Conservation (phyloP, 2,113 vertebrate genomes). For the Protobothrops mucrosquamatus region DNA sequence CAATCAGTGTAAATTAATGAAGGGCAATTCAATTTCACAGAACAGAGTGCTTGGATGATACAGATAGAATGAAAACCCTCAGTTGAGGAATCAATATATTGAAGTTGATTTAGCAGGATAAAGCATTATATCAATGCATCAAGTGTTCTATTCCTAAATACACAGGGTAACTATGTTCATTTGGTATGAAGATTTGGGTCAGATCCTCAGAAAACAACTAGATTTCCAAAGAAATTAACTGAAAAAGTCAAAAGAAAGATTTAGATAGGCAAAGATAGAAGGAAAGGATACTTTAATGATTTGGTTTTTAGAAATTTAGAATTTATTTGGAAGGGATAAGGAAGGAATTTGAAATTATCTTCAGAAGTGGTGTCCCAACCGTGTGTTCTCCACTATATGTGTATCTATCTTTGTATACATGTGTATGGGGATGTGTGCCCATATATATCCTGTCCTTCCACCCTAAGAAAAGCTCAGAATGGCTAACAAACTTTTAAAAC, state of each 20-base stretch:
- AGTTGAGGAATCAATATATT: not conserved
- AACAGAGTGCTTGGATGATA: not conserved
- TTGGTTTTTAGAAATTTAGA: not conserved
- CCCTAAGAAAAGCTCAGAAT: not conserved
- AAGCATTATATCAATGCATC: not conserved
- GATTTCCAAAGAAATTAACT: not conserved
- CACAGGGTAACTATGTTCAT: not conserved
- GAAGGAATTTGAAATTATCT: too few relatives aligned
- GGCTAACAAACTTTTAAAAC: not conserved
- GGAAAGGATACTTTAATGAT: not conserved
- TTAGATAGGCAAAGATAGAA: not conserved
- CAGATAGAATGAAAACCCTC: not conserved
- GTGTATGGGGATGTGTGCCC: not conserved
- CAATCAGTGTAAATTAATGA: not conserved
- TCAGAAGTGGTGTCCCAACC: not conserved
- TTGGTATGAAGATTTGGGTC: not conserved
- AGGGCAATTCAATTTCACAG: not conserved
- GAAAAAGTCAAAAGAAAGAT: not conserved
- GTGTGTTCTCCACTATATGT: not conserved
- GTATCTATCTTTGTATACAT: not conserved
- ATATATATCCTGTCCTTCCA: not conserved
- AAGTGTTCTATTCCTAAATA: not conserved
- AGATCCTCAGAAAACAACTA: not conserved
- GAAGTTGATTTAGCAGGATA: not conserved
- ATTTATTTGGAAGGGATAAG: not conserved